phyloP scores from a whole-genome alignment of 2,888 invertebrate genomes.

The Sminthurinus aureus region DNA sequence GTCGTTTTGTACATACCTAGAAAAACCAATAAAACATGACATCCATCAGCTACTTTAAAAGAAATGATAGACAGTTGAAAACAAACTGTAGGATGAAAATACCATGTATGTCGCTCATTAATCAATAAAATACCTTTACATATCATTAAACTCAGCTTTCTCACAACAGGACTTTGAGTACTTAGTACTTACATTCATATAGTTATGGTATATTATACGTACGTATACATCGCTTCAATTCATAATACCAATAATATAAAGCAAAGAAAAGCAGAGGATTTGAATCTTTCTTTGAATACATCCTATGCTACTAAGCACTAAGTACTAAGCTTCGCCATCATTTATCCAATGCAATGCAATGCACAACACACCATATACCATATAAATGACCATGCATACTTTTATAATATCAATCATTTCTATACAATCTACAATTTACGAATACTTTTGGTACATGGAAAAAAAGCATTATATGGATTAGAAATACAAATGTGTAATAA shows the following conservation, averaged over 20 bases:
- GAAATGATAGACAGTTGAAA: conserved; percentile 11
- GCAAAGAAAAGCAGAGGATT: too few relatives aligned
- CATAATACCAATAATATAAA: neutral
- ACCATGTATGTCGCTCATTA: conserved; percentile 33
- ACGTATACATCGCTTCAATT: neutral
- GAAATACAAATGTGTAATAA: too few relatives aligned
- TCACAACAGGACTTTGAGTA: neutral
- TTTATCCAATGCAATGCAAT: neutral
- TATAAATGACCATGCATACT: neutral
- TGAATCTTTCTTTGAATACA: too few relatives aligned
- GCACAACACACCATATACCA: neutral
- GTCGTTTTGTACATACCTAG: conserved; percentile 52
- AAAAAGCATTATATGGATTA: too few relatives aligned
- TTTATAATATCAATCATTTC: too few relatives aligned
- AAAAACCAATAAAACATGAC: conserved; percentile 37
- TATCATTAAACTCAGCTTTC: conserved; percentile 24
- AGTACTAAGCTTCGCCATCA: neutral
- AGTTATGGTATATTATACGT: neutral
- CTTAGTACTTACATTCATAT: neutral
- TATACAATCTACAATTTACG: too few relatives aligned
- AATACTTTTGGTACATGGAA: too few relatives aligned
- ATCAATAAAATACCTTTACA: conserved; percentile 32
- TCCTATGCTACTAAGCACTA: too few relatives aligned
- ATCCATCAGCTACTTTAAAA: conserved; percentile 25
- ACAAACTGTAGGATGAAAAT: conserved; percentile 34